Base-by-base conservation (phyloP, 2,888 invertebrate species). In the Platycnemis pennipes region DNA sequence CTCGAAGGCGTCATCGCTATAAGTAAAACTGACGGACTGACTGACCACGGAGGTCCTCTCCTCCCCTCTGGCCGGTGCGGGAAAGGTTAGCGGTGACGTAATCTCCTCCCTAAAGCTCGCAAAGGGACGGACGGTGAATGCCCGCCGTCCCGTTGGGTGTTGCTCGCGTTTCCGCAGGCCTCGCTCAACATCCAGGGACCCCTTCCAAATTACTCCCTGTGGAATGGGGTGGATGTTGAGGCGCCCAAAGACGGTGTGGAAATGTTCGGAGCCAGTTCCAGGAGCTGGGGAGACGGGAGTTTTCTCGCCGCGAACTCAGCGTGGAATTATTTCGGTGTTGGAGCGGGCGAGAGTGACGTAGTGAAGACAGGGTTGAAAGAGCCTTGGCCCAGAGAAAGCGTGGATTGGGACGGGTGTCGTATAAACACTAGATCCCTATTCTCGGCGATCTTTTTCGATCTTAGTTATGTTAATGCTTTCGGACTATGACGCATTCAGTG, bases 231-330 rank as follows among this genome's bases (percentile, higher is more conserved):
- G n/a, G n/a, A n/a, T n/a, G n/a, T n/a, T n/a, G n/a, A n/a, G n/a
- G n/a, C n/a, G n/a, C n/a, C n/a, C n/a, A 63, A 0, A 63, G 77
- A 77, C 13, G 11, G 56, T 31, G 31, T 31, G 8, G 31, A 69
- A 22, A 13, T 69, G 7, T 69, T 69, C 31, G 69, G 22, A 69
- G 0, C 69, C 69, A 2, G 0, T 8, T n/a, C 69, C n/a, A 69
- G 69, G 31, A 31, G 69, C 69, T 13, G 49, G 5, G n/a, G 69
- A 69, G 69, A 13, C 7, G 31, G 77, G 77, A 0, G 77, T 37
- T 63, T 63, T 77, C 77, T 37, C 37, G 77, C 77, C 13, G 77
- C 69, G 26, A 77, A 77, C 77, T 77, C 77, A 37, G 77, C 77
- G 16, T 26, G 0, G 31, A 37, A 37, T 37, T 77, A 77, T 77